phyloP scores from a whole-genome alignment of 2,888 invertebrate species.

The Blastobasis adustella region DNA sequence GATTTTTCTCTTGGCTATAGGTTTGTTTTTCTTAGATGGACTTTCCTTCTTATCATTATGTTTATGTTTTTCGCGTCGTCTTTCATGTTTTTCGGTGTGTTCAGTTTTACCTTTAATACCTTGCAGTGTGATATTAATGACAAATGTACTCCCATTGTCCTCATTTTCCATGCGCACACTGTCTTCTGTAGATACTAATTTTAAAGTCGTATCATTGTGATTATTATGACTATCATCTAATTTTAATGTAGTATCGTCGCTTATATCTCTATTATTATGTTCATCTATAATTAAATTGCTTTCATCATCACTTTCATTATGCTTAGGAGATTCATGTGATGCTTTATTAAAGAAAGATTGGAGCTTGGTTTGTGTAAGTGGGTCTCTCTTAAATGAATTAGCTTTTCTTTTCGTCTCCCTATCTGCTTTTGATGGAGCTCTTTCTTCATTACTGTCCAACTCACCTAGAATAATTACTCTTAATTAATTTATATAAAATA shows the following conservation, averaged over 20 bases:
- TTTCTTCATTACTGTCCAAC: slow-evolving; percentile 29
- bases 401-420: slow-evolving; percentile 61
- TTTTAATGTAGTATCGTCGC: slow-evolving; percentile 41
- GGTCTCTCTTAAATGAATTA: slow-evolving; percentile 64
- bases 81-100: slow-evolving; percentile 5
- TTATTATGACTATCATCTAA: slow-evolving; percentile 22
- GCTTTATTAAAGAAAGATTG: slow-evolving; percentile 54
- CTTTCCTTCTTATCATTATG: slow-evolving; percentile 15
- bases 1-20: slow-evolving; percentile 55
- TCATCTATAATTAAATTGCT: slow-evolving; percentile 47
- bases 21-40: slow-evolving; percentile 31
- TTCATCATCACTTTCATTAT: slow-evolving; percentile 46
- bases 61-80: slow-evolving; percentile 6
- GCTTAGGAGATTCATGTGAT: slow-evolving; percentile 31
- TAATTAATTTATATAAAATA: background rate
- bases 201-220: slow-evolving; percentile 14
- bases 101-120: slow-evolving; percentile 42
- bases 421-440: slow-evolving; percentile 55
- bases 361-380: slow-evolving; percentile 64
- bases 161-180: slow-evolving; percentile 10
- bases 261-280: slow-evolving; percentile 20
- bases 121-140: slow-evolving; percentile 62
- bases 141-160: slow-evolving; percentile 37
- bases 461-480: slow-evolving; percentile 21
- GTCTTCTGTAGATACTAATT: slow-evolving; percentile 14